Conservation (phyloP, 2,113 vertebrate species). For the Amphiprion percula region DNA sequence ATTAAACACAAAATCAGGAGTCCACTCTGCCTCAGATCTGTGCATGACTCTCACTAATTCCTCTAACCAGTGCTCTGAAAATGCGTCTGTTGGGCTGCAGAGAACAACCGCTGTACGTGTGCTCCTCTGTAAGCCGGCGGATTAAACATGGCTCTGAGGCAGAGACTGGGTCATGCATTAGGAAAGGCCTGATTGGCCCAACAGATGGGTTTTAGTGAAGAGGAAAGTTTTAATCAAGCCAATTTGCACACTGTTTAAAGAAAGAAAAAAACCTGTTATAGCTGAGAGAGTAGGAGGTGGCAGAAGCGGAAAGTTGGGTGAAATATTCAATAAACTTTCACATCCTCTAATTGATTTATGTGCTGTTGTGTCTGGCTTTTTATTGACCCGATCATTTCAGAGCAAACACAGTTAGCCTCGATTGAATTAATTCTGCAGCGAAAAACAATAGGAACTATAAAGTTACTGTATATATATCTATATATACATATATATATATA, state of each 20-base stretch:
- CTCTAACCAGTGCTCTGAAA: slow-evolving; percentile 51
- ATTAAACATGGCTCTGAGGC: slow-evolving; percentile 69
- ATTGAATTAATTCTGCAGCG: slow-evolving; percentile 41
- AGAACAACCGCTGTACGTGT: slow-evolving; percentile 32
- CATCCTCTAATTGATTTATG: slow-evolving; percentile 68
- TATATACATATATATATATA: too few relatives aligned
- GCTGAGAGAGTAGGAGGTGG: slow-evolving; percentile 22
- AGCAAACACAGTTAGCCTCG: slow-evolving; percentile 45
- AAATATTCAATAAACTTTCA: slow-evolving; percentile 59
- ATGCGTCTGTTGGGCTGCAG: slow-evolving; percentile 25
- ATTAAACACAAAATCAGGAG: slow-evolving; percentile 59
- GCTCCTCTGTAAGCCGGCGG: slow-evolving; percentile 53
- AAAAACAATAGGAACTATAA: slow-evolving; percentile 16
- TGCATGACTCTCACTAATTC: slow-evolving; percentile 57
- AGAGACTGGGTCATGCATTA: slow-evolving; percentile 42
- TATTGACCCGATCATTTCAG: slow-evolving; percentile 43
- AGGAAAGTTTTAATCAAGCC: slow-evolving; percentile 64
- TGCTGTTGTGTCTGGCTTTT: slow-evolving; percentile 54
- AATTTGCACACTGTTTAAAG: slow-evolving; percentile 47
- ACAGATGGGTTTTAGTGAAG: slow-evolving; percentile 55
- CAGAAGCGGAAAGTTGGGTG: slow-evolving; percentile 13
- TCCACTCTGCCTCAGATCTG: slow-evolving; percentile 48
- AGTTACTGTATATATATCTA: not conserved
- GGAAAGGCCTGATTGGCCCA: slow-evolving; percentile 54
- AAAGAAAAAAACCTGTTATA: slow-evolving; percentile 23